Percentiles rank a stretch among this genome's conserved stretches.
Evolutionary conservation across 2,113 vertebrate genomes (phyloP).

Genomic region (Chaetura pelagica): DNA sequence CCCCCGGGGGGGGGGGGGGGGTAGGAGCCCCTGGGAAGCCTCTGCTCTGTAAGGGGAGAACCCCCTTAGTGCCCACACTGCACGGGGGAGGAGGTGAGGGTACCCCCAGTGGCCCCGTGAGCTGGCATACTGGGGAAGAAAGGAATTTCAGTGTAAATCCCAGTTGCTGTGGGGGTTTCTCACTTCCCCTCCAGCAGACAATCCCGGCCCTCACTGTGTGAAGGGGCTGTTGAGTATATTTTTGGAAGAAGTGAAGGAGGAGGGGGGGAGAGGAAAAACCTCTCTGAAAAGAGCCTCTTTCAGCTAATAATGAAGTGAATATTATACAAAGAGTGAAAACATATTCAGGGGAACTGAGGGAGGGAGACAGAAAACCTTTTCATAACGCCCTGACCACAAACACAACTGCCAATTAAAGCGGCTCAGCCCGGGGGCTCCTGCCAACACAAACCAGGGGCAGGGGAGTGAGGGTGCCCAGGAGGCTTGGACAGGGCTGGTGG

Average conservation of each 20-base stretch:
- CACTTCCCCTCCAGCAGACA: constrained; percentile 61
- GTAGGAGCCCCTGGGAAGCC: not conserved
- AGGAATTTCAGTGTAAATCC: constrained; percentile 69
- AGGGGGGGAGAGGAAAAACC: not conserved
- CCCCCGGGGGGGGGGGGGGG: accelerated
- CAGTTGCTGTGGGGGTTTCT: constrained; percentile 44
- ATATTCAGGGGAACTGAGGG: constrained; percentile 49
- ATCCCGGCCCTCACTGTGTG: constrained; percentile 37
- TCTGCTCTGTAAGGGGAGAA: not conserved
- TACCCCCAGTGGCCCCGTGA: not conserved
- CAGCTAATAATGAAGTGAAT: constrained; percentile 77
- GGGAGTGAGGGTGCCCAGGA: not conserved
- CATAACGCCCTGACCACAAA: constrained; percentile 73
- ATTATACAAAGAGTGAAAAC: constrained; percentile 77
- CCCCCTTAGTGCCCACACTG: not conserved
- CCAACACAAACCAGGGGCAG: constrained; percentile 78
- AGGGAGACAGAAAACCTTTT: constrained; percentile 81
- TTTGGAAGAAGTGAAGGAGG: constrained; percentile 51
- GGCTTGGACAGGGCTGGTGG: not conserved
- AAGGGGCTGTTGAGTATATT: constrained; percentile 59
- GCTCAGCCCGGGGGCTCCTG: not conserved
- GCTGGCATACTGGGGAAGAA: constrained; percentile 18
- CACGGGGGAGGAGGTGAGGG: accelerated
- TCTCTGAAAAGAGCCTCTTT: constrained; percentile 72
- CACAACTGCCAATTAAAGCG: constrained; percentile 63